Base-by-base conservation (phyloP, 2,888 invertebrate species). In the Chaetogeoica ovagalla region DNA sequence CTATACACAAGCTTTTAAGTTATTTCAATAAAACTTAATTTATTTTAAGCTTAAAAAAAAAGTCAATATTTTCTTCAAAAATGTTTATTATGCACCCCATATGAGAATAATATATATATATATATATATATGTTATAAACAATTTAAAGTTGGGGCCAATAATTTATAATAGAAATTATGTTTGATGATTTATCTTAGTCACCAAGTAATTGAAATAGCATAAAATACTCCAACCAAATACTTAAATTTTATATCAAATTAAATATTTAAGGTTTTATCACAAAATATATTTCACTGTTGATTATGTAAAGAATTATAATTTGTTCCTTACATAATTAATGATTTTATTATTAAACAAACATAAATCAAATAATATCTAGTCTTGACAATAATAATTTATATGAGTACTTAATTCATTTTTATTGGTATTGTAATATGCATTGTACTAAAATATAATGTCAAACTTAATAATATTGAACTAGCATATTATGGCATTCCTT, bases 341-440 rank as follows among this genome's bases (percentile, higher is more conserved):
- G 8, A 21, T 17, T 57, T 59, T 55, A 30, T 19, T 43, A 59
- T 7, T 43, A 37, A 77, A 77, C 52, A 62, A 62, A 62, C 11
- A 68, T 39, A 6, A 59, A 76, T 76, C 68, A 48, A 76, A 62
- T 52, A 69, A 60, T 70, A 30, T 70, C 69, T 70, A 77, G 77
- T 77, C 77, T 69, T 70, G 77, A 77, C 69, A 62, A 77, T 77
- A 77, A 70, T 48, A 52, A 39, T 39, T 70, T 62, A 21, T 62
- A 70, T 13, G n/a, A 70, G 60, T 77, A 62, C 52, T 69, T 70
- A 62, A 62, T 70, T 17, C 52, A 39, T 69, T 77, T n/a, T 59
- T 57, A 6, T 74, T 63, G n/a, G 21, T 77, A 48, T 69, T 37
- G 21, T 62, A 43, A 21, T 59, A 48, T 17, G 5, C 5, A 60